Evolutionary conservation across 1,140 invertebrate species (phyloP), one percentile per base, ranked within the genome.

Genomic region (Pteromalus puparum): DNA sequence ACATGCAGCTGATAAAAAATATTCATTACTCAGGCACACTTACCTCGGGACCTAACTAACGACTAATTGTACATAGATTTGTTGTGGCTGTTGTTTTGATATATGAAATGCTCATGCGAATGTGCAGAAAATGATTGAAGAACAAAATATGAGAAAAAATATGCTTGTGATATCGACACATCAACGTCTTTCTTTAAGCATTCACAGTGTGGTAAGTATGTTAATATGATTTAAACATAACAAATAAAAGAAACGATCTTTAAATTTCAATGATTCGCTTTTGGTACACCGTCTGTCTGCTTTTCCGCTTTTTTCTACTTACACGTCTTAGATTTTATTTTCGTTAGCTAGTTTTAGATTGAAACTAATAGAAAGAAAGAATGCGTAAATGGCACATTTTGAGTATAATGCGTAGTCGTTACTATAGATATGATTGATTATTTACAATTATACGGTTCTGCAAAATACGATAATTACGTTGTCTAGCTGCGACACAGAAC

Each of bases 381-480:
- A 87, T 88, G 34, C 74, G 74, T 87, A 87, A 88, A 89, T 89
- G 88, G 89, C 89, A 88, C 88, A 87, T 89, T 89, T 83, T 83
- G 87, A 86, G 81, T 86, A 85, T 84, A 87, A 74, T 85, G 78
- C 61, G 13, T 77, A 46, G 38, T 76, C 18, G 10, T 81, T 67
- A 74, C 73, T 65, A 74, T 15, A 46, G 72, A 79, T 75, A 53
- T 38, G 21, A 70, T 61, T 80, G 48, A 84, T 75, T 85, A 85
- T 85, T 81, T 85, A 85, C 84, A 85, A 85, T 53, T 81, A n/a
- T 84, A 48, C 83, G 83, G 12, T 24, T 79, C 79, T 81, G 24
- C 28, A 38, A 75, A 80, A 84, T 80, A n/a, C 46, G 61, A 68
- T 67, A 75, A 72, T 77, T 34, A 42, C 24, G 28, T 83, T 77